Conservation (phyloP, 2,797 vertebrate genomes). For the Danio tinwini region DNA sequence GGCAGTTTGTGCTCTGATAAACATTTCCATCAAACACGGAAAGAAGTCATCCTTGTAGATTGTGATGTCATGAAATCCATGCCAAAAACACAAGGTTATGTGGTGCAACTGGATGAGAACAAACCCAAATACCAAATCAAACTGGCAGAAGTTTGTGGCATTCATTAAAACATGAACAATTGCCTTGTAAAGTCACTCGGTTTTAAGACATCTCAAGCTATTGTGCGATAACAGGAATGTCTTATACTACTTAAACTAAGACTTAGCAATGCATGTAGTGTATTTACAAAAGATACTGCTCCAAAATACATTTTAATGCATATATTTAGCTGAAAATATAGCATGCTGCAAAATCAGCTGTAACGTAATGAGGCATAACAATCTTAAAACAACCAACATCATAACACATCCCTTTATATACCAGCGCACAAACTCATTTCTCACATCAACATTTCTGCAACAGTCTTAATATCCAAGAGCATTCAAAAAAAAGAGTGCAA, state of each 20-base stretch:
- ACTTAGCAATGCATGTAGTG: conserved; percentile 30
- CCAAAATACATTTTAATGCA: background rate
- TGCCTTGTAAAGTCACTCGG: conserved; percentile 45
- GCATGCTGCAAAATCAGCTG: background rate
- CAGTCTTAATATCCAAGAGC: background rate
- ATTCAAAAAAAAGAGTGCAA: conserved; percentile 9
- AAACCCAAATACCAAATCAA: conserved; percentile 15
- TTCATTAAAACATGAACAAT: conserved; percentile 67
- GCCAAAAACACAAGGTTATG: conserved; percentile 25
- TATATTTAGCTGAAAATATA: conserved; percentile 9
- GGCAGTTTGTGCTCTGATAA: conserved; percentile 22
- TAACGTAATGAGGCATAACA: conserved; percentile 1
- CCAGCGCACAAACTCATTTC: background rate
- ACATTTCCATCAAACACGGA: conserved; percentile 15
- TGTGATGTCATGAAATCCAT: conserved; percentile 6
- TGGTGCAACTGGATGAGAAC: background rate
- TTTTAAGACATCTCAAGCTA: conserved; percentile 43
- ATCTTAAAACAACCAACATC: background rate
- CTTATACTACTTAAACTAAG: conserved; percentile 34
- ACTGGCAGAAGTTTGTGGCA: conserved; percentile 42
- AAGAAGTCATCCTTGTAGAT: background rate
- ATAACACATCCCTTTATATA: conserved; percentile 12
- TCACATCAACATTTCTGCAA: conserved; percentile 9
- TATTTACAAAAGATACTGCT: conserved; percentile 11
- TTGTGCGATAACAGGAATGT: conserved; percentile 55